Percentiles rank a stretch among this genome's conserved stretches.
These are phyloP conservation scores for Tholera decimalis DNA, from an alignment of 2,888 invertebrate species.

Conservation along the genomic window DNA sequence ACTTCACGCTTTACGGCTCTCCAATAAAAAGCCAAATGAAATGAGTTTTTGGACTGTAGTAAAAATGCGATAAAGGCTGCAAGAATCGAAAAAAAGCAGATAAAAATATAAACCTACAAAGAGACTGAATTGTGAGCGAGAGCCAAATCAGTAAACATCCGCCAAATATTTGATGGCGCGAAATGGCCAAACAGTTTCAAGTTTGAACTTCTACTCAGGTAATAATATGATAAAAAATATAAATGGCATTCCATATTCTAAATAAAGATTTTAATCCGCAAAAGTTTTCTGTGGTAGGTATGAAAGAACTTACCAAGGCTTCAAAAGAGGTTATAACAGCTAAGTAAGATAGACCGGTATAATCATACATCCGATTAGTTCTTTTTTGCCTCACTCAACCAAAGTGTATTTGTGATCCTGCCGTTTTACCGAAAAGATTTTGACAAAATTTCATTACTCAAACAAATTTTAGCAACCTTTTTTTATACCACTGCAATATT, in stretches of 20 bases:
- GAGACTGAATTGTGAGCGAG: slow-evolving; percentile 45
- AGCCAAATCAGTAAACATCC: slow-evolving; percentile 62
- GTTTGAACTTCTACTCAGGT: slow-evolving; percentile 38
- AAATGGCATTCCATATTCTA: slow-evolving; percentile 23
- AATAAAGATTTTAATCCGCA: slow-evolving; percentile 11
- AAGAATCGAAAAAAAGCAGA: slow-evolving; percentile 43
- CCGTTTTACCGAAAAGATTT: neutral
- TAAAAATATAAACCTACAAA: slow-evolving; percentile 47
- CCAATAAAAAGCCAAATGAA: slow-evolving; percentile 27
- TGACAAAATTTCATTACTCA: too few relatives aligned
- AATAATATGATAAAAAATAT: slow-evolving; percentile 27
- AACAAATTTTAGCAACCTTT: too few relatives aligned
- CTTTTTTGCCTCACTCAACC: neutral
- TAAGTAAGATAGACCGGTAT: too few relatives aligned
- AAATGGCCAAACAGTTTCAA: slow-evolving; percentile 51
- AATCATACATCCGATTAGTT: neutral
- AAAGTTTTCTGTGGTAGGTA: neutral
- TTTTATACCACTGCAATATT: too few relatives aligned
- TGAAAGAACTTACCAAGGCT: neutral
- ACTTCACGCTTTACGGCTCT: slow-evolving; percentile 14
- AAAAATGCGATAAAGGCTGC: slow-evolving; percentile 41
- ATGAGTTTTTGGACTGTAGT: slow-evolving; percentile 42
- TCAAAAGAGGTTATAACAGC: neutral
- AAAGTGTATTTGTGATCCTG: neutral
- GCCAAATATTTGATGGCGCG: slow-evolving; percentile 56